phyloP scores from a whole-genome alignment of 2,888 invertebrate species.

The Elegia similella region DNA sequence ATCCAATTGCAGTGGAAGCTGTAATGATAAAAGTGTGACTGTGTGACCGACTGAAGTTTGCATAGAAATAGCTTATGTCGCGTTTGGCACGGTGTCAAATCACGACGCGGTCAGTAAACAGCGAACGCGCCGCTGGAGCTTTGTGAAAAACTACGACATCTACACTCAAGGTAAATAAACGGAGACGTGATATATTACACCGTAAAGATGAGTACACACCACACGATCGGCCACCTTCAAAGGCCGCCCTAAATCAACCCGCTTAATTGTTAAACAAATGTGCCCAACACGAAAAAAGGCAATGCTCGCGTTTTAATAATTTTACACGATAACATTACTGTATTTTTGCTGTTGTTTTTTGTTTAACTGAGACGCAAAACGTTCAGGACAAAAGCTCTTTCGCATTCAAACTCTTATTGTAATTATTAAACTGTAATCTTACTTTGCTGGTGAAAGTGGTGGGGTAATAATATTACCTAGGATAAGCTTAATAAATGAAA shows the following conservation, averaged over 20 bases:
- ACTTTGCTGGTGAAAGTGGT: too few species aligned
- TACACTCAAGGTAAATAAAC: slow-evolving; percentile 56
- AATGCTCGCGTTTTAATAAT: slow-evolving; percentile 2
- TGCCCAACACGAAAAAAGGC: slow-evolving; percentile 16
- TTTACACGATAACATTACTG: neutral
- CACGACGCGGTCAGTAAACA: slow-evolving; percentile 50
- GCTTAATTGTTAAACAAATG: slow-evolving; percentile 49
- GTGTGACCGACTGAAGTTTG: slow-evolving; percentile 35
- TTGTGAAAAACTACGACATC: slow-evolving; percentile 62
- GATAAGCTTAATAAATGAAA: too few species aligned
- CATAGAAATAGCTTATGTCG: slow-evolving; percentile 66
- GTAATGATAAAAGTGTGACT: slow-evolving; percentile 20
- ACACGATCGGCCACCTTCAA: slow-evolving; percentile 48
- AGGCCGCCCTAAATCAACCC: slow-evolving; percentile 49
- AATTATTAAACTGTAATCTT: too few species aligned
- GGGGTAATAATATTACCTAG: too few species aligned
- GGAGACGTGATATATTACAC: slow-evolving; percentile 44
- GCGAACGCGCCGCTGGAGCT: slow-evolving; percentile 34
- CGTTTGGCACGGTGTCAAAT: slow-evolving; percentile 68
- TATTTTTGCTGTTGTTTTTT: neutral
- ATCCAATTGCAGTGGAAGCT: slow-evolving; percentile 2
- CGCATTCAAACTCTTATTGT: too few species aligned
- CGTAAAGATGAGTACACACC: slow-evolving; percentile 36
- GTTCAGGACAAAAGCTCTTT: too few species aligned
- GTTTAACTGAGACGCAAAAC: too few species aligned